Conservation (phyloP, 2,888 invertebrate genomes). For the Protonemura montana region DNA sequence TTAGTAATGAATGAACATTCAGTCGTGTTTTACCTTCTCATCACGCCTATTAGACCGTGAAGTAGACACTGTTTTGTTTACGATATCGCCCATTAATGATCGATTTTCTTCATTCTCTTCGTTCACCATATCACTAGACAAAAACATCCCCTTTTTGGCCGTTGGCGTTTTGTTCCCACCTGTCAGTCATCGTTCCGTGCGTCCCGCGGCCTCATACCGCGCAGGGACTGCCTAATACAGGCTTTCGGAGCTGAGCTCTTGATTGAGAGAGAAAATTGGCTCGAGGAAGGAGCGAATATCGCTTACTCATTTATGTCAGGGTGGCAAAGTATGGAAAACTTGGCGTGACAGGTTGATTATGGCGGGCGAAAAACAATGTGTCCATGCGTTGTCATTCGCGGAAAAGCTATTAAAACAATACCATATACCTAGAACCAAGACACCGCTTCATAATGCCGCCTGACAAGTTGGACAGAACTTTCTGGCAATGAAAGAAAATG, state of each 20-base stretch:
- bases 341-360: background rate
- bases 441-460: background rate
- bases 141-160: background rate
- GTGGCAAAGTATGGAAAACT: background rate
- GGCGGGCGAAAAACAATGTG: background rate
- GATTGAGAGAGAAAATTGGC: conserved; percentile 44
- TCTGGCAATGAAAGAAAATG: background rate
- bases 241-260: conserved; percentile 31
- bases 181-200: conserved; percentile 42
- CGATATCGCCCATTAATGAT: background rate
- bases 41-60: background rate
- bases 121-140: background rate
- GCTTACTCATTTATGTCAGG: conserved; percentile 41
- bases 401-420: background rate
- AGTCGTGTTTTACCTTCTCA: background rate
- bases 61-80: background rate
- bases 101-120: background rate
- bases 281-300: conserved; percentile 37
- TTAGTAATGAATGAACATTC: background rate
- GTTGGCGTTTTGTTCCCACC: conserved; percentile 40
- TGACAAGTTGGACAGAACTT: background rate
- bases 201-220: no score
- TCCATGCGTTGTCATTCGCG: background rate
- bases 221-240: no score
- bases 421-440: background rate